These are phyloP conservation scores for Merluccius polli DNA, from an alignment of 2,797 vertebrate genomes.

Conservation along the genomic window DNA sequence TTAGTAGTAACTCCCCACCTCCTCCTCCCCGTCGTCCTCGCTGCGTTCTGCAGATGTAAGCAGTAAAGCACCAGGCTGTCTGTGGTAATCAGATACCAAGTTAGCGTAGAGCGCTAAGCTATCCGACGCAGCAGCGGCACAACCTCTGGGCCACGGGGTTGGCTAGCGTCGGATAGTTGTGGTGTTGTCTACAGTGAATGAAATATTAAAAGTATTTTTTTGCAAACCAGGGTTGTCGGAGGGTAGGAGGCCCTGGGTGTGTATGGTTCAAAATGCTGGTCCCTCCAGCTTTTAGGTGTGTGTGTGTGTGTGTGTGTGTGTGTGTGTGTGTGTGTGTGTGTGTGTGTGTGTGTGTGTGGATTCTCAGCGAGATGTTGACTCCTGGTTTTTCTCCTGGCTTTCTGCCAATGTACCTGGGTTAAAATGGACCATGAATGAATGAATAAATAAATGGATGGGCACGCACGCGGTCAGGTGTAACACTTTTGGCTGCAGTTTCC, in stretches of 20 bases:
- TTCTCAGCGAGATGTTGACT: no score
- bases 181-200: neutral
- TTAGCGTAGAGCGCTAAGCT: neutral
- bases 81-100: neutral
- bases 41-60: neutral
- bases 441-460: no score
- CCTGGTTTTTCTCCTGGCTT: no score
- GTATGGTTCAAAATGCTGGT: neutral
- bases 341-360: conserved; percentile 62
- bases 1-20: neutral
- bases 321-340: conserved; percentile 81
- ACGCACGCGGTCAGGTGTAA: no score
- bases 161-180: neutral
- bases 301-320: conserved; percentile 16
- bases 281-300: neutral
- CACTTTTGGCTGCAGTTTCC: no score
- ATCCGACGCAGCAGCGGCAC: neutral
- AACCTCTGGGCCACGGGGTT: neutral
- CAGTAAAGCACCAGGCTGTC: neutral
- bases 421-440: no score
- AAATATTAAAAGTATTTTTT: neutral
- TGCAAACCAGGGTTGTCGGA: neutral
- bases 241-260: neutral
- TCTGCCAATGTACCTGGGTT: no score
- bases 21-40: neutral